Conservation (phyloP, 2,797 vertebrate species). For the Momotus momota region DNA sequence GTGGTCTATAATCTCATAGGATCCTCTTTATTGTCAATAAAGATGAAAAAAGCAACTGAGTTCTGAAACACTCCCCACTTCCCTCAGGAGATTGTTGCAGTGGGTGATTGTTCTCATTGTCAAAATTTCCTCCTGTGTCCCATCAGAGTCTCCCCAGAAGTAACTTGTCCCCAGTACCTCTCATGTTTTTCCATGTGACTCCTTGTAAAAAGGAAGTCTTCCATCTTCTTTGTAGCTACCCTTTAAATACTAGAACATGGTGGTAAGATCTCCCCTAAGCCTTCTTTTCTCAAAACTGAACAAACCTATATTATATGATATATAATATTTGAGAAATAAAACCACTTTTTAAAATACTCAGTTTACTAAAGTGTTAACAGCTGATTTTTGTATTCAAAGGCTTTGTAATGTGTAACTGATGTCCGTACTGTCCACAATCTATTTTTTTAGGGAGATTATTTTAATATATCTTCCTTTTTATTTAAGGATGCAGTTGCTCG, state of each 20-base stretch:
- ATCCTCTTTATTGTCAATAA: not conserved
- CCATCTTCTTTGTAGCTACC: not conserved
- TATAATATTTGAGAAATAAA: not conserved
- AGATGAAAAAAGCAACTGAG: not conserved
- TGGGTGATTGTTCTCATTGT: not conserved
- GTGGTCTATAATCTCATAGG: not conserved
- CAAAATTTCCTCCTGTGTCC: not conserved
- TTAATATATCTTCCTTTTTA: constrained; percentile 16
- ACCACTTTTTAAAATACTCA: not conserved
- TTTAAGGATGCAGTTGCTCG: constrained; percentile 89
- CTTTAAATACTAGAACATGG: not conserved
- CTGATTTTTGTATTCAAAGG: not conserved
- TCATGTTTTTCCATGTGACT: not conserved
- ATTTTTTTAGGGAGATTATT: not conserved
- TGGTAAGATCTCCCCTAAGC: not conserved
- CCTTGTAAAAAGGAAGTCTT: not conserved
- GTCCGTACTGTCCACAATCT: not conserved
- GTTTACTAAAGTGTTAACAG: not conserved
- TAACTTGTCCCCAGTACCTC: not conserved
- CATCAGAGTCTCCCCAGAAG: not conserved
- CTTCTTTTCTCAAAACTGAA: not conserved
- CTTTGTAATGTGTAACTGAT: not conserved
- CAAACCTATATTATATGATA: not conserved
- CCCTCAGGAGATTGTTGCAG: not conserved
- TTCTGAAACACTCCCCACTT: not conserved